Base-by-base conservation (phyloP, 2,113 vertebrate species). In the Clarias batrachus region DNA sequence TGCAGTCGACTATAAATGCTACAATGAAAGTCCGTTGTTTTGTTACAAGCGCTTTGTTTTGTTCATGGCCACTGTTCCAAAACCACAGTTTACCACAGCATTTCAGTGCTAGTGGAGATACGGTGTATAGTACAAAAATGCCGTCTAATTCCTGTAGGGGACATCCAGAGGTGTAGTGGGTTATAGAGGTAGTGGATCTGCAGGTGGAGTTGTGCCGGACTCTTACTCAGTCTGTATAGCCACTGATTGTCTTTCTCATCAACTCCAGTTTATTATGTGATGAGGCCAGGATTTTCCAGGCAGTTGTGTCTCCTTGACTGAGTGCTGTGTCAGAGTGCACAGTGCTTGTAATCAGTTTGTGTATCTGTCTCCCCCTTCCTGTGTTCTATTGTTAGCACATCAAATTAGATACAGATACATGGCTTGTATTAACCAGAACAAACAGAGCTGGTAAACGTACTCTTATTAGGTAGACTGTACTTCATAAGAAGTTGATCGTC, bases 361-460 rank as follows among this genome's bases (percentile, higher is more conserved):
- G 13, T 27, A 17, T n/a, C 73, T 78, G 74, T 78, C 74, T 78
- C n/a, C 25, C 74, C 25, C 52, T 78, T 78, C n/a, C 74, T 56
- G 74, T 78, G 23, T 56, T 57, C 52, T 56, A 27, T 17, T 30
- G 74, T 78, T 54, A 76, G 23, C 25, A 27, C 74, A 56, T 78
- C 52, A 27, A 10, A 78, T 78, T 78, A 56, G 14, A 56, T 78
- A 17, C n/a, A 8, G 73, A 14, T 25, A 76, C 0, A 52, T 7
- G 16, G 48, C 12, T n/a, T 27, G 16, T 76, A 14, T 57, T 54
- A 54, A 54, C 52, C 7, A 77, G 73, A n/a, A n/a, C n/a, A 0
- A 77, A 76, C 25, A 25, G 41, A 21, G 33, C 70, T 52, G 73
- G 23, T 54, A 54, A 76, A 76, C 2, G 4, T 25, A 13, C 41